These are phyloP conservation scores for Delphinus delphis DNA, from an alignment of 2,113 vertebrate species.

Conservation along the genomic window DNA sequence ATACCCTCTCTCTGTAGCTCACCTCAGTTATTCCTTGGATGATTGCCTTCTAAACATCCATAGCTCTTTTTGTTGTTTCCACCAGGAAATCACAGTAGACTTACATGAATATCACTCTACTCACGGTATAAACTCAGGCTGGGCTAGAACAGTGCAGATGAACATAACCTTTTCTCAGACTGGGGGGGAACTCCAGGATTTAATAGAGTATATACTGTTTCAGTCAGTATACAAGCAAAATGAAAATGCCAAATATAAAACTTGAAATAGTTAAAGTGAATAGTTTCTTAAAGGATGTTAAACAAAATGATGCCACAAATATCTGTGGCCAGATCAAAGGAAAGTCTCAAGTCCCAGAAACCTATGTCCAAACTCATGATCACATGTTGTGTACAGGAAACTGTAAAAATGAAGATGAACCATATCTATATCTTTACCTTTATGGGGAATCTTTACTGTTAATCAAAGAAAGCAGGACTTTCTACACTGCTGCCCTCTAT, in stretches of 20 bases:
- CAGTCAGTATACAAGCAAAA: not conserved
- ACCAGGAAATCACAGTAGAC: not conserved
- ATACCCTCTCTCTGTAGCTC: not conserved
- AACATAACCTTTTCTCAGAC: not conserved
- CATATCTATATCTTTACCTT: not conserved
- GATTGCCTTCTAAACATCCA: not conserved
- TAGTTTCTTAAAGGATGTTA: not conserved
- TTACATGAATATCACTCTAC: not conserved
- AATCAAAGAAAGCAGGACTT: not conserved
- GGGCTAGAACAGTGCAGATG: not conserved
- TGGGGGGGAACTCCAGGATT: not conserved
- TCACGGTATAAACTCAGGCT: not conserved
- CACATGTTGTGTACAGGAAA: not conserved
- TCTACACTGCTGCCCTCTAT: not conserved
- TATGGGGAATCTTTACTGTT: not conserved
- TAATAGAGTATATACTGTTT: not conserved
- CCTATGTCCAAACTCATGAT: not conserved
- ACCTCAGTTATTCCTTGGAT: not conserved
- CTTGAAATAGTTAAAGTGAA: not conserved
- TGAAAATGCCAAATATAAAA: not conserved
- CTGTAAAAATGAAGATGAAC: not conserved
- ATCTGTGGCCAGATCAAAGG: not conserved
- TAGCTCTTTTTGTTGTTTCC: not conserved
- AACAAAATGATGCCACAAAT: not conserved
- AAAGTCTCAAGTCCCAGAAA: not conserved